A percentile compares a stretch with the other conserved stretches of the same genome.
phyloP scores from a whole-genome alignment of 2,797 vertebrate genomes.

The Sciaenops ocellatus region DNA sequence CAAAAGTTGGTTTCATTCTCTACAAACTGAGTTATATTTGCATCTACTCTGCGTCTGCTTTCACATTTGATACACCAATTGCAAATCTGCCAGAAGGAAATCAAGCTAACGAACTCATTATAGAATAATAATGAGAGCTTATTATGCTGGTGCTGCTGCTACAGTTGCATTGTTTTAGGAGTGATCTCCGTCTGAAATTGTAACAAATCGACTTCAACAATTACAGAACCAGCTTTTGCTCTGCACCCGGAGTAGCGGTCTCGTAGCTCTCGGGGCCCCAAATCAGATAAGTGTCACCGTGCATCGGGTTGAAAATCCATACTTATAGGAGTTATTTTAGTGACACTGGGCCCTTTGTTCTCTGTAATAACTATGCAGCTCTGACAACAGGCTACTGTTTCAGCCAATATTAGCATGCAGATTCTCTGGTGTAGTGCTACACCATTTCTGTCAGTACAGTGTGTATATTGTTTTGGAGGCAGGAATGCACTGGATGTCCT shows the following conservation, averaged over 20 bases:
- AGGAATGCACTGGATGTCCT: constrained; percentile 81
- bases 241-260: constrained; percentile 31
- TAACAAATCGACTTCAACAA: constrained; percentile 1
- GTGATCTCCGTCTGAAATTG: constrained; percentile 1
- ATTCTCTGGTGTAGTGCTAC: constrained; percentile 90
- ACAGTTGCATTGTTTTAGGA: constrained; percentile 1
- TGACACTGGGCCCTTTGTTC: constrained; percentile 88
- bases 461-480: constrained; percentile 83
- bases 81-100: constrained; percentile 19
- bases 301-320: constrained; percentile 82
- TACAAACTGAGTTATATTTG: not conserved
- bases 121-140: constrained; percentile 7
- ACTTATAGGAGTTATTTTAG: constrained; percentile 89
- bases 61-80: constrained; percentile 10
- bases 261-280: constrained; percentile 35
- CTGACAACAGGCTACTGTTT: constrained; percentile 91
- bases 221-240: constrained; percentile 4
- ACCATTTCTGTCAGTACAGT: constrained; percentile 88
- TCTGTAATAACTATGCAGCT: constrained; percentile 88
- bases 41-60: not conserved
- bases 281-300: constrained; percentile 82
- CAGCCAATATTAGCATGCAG: constrained; percentile 91
- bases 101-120: not conserved
- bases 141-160: not conserved
- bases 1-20: not conserved